phyloP scores from a whole-genome alignment of 2,888 invertebrate genomes.

The Leptothorax acervorum region DNA sequence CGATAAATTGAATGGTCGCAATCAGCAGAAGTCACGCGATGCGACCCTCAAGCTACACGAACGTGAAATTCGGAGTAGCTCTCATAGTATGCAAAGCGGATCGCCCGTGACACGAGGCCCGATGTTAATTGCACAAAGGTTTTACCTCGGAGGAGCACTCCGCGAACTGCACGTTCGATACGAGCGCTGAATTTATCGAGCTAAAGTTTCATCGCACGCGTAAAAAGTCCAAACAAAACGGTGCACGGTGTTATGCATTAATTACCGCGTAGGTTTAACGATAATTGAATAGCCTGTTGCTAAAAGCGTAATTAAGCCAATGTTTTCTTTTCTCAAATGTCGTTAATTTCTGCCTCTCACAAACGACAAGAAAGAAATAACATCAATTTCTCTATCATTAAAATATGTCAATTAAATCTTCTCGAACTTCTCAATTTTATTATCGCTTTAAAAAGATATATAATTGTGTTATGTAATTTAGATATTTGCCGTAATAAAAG shows the following conservation, averaged over 20 bases:
- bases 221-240: constrained; percentile 44
- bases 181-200: constrained; percentile 20
- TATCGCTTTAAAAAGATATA: neutral
- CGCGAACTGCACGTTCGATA: constrained; percentile 16
- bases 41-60: neutral
- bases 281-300: constrained; percentile 41
- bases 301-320: constrained; percentile 34
- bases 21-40: constrained; percentile 44
- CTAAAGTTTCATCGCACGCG: constrained; percentile 22
- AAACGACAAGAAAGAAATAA: neutral
- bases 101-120: constrained; percentile 17
- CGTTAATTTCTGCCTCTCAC: neutral
- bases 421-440: constrained; percentile 11
- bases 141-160: constrained; percentile 18
- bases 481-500: constrained; percentile 22
- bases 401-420: neutral
- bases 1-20: constrained; percentile 27
- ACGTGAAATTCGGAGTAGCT: constrained; percentile 33
- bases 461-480: neutral
- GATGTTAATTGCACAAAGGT: constrained; percentile 48
- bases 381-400: neutral
- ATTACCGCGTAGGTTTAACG: constrained; percentile 36
- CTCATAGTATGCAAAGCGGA: constrained; percentile 41
- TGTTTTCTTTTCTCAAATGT: neutral
- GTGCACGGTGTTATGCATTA: constrained; percentile 26